Base-by-base conservation (phyloP, 1,140 invertebrate species). In the Drosophila ercepeae region DNA sequence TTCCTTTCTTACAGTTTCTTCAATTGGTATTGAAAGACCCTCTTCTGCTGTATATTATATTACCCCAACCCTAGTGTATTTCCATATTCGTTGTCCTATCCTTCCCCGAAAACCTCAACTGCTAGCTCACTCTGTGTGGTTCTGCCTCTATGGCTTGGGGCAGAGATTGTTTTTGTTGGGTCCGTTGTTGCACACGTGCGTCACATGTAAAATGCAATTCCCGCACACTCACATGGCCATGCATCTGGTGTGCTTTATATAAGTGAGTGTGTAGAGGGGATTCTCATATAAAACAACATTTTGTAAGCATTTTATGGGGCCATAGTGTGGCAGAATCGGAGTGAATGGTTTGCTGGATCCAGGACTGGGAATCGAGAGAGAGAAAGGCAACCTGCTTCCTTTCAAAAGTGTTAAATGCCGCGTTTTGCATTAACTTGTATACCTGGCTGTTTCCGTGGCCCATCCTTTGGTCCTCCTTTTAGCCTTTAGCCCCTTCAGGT, bases 331-430 rank as follows among this genome's bases (percentile, higher is more conserved):
- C 75, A 84, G 74, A 74, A 50, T 48, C 69, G 18, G 16, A 61
- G 69, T 73, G 69, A 77, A 58, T 73, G 69, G 44, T n/a, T 50
- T 13, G 21, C 18, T 21, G 29, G 13, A 14, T 23, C 4, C 8
- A 5, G 13, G 14, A 9, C 4, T 16, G 29, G 44, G 32, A 9
- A 36, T 44, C 45, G 42, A n/a, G n/a, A n/a, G n/a, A n/a, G n/a
- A n/a, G n/a, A n/a, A n/a, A n/a, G n/a, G n/a, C n/a, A n/a, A n/a
- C n/a, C n/a, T n/a, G 64, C 59, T 74, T 71, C 75, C 79, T 75
- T 74, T 63, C 55, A 86, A 83, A 88, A 77, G 82, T 86, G 81
- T 86, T 86, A 86, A 86, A 86, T 88, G 81, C 82, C 81, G 81
- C 81, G 82, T 88, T 86, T 86, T 86, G 81, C 77, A 82, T 88